Percentiles rank a stretch among this genome's conserved stretches.
Conservation (phyloP, 2,113 vertebrate genomes). For the Zootoca vivipara region DNA sequence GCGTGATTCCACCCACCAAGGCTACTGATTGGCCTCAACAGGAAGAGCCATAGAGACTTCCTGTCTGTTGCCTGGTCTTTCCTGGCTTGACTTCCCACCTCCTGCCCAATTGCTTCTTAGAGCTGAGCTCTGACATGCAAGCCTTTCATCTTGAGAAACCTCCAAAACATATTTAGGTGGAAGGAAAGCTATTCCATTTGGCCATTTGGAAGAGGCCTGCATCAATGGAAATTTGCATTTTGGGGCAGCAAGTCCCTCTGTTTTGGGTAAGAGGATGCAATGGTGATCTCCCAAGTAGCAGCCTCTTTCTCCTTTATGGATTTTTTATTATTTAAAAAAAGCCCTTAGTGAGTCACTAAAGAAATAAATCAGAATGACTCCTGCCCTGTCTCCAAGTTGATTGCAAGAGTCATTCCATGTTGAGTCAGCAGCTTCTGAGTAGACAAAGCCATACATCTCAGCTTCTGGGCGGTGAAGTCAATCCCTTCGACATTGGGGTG, state of each 20-base stretch:
- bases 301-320: not conserved
- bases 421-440: slow-evolving; percentile 62
- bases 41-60: not conserved
- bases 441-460: slow-evolving; percentile 63
- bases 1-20: not conserved
- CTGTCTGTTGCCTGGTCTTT: not conserved
- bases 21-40: not conserved
- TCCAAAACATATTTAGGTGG: not conserved
- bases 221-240: not conserved
- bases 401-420: slow-evolving; percentile 61
- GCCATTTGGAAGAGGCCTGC: not conserved
- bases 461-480: slow-evolving; percentile 42
- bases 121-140: not conserved
- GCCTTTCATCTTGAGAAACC: too few species aligned
- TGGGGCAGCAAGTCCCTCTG: not conserved
- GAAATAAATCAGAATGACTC: too few species aligned
- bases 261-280: not conserved
- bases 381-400: rapidly evolving
- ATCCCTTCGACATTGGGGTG: rapidly evolving
- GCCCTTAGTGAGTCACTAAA: not conserved
- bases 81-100: not conserved
- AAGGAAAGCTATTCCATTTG: not conserved
- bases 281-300: not conserved
- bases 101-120: not conserved
- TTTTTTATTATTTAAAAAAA: not conserved